Percentiles rank a stretch among this genome's conserved stretches.
phyloP scores from a whole-genome alignment of 2,888 invertebrate species.

The Lacanobia wlatinum region DNA sequence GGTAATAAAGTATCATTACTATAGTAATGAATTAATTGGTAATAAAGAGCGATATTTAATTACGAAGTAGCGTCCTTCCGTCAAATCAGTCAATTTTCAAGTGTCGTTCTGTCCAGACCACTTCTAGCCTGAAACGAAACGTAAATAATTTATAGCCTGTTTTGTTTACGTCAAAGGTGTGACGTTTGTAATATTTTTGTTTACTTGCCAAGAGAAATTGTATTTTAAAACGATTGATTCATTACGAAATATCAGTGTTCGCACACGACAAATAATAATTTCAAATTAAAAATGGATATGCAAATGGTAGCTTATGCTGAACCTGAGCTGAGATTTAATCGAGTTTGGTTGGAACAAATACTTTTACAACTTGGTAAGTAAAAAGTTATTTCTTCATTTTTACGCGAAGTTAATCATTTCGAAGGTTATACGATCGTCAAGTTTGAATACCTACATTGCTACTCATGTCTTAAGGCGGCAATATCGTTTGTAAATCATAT shows the following conservation, averaged over 20 bases:
- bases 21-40: too few species aligned
- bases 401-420: neutral
- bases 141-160: conserved; percentile 4
- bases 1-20: neutral
- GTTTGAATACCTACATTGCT: neutral
- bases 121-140: neutral
- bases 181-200: conserved; percentile 60
- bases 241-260: conserved; percentile 37
- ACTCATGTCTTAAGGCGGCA: neutral
- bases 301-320: conserved; percentile 69
- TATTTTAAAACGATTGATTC: conserved; percentile 44
- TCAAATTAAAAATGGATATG: conserved; percentile 52
- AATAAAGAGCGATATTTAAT: neutral
- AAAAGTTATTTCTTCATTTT: conserved; percentile 2
- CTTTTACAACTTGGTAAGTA: conserved; percentile 79
- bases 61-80: neutral
- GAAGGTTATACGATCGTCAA: neutral
- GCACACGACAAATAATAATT: conserved; percentile 5
- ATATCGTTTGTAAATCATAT: neutral
- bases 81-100: neutral
- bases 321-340: conserved; percentile 73
- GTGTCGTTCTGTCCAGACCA: conserved; percentile 1
- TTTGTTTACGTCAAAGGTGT: conserved; percentile 34
- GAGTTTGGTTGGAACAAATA: conserved; percentile 76
- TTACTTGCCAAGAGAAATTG: conserved; percentile 64